These are phyloP conservation scores for Charanyca ferruginea DNA, from an alignment of 2,888 invertebrate species.

Conservation along the genomic window DNA sequence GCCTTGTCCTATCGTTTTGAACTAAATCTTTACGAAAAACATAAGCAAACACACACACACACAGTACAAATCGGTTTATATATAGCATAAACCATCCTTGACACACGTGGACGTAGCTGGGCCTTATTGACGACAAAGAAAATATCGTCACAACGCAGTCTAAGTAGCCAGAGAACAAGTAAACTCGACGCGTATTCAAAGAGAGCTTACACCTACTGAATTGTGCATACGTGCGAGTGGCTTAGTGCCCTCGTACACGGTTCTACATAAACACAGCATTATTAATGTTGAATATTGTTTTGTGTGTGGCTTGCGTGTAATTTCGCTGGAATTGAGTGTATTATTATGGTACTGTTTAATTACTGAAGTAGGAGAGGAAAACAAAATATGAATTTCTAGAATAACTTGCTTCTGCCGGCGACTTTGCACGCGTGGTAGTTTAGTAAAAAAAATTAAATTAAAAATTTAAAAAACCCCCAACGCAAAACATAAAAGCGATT, in stretches of 20 bases:
- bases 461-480: too few species aligned
- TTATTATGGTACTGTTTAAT: neutral
- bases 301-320: neutral
- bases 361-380: neutral
- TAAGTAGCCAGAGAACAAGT: slow-evolving; percentile 52
- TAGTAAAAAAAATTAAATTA: too few species aligned
- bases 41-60: too few species aligned
- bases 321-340: too few species aligned
- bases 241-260: slow-evolving; percentile 39
- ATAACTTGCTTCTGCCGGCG: too few species aligned
- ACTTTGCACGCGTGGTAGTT: too few species aligned
- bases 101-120: too few species aligned
- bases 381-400: too few species aligned
- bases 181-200: slow-evolving; percentile 54
- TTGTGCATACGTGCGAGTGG: slow-evolving; percentile 38
- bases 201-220: slow-evolving; percentile 48
- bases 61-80: neutral
- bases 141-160: slow-evolving; percentile 32
- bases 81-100: neutral
- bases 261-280: slow-evolving; percentile 2
- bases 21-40: too few species aligned
- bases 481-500: too few species aligned
- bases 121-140: slow-evolving; percentile 42
- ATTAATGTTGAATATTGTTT: slow-evolving; percentile 20
- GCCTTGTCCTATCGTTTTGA: too few species aligned